A percentile compares a stretch with the other conserved stretches of the same genome.
These are phyloP conservation scores for Tyrannus savana DNA, from an alignment of 2,113 vertebrate genomes.

Conservation along the genomic window DNA sequence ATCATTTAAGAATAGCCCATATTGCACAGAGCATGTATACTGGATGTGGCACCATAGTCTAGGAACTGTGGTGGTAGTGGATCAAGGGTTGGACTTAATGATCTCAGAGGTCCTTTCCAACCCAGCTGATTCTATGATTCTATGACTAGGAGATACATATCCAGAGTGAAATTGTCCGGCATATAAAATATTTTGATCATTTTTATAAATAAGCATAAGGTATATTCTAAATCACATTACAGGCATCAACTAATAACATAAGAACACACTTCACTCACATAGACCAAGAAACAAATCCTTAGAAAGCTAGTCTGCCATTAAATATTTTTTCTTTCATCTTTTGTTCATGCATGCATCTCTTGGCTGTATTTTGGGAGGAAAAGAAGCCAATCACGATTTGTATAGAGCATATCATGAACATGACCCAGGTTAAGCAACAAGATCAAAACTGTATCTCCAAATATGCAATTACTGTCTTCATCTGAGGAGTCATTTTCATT, in stretches of 20 bases:
- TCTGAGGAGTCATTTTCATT: not conserved
- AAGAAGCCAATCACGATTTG: not conserved
- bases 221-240: not conserved
- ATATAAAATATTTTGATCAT: not conserved
- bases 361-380: not conserved
- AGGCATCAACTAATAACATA: not conserved
- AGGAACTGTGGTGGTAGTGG: too few species aligned
- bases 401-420: not conserved
- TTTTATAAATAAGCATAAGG: not conserved
- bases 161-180: not conserved
- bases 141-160: not conserved
- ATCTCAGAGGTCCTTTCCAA: too few species aligned
- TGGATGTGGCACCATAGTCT: too few species aligned
- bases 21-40: not conserved
- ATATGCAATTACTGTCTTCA: not conserved
- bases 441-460: not conserved
- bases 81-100: too few species aligned
- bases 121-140: too few species aligned
- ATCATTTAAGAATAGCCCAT: not conserved
- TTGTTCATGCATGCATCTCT: not conserved
- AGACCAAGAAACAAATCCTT: not conserved
- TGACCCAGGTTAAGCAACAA: not conserved
- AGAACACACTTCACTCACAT: not conserved
- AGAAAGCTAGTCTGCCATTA: not conserved
- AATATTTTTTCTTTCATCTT: not conserved